These are phyloP conservation scores for Kryphioiulus occultus DNA, from an alignment of 2,888 invertebrate species.

Conservation along the genomic window DNA sequence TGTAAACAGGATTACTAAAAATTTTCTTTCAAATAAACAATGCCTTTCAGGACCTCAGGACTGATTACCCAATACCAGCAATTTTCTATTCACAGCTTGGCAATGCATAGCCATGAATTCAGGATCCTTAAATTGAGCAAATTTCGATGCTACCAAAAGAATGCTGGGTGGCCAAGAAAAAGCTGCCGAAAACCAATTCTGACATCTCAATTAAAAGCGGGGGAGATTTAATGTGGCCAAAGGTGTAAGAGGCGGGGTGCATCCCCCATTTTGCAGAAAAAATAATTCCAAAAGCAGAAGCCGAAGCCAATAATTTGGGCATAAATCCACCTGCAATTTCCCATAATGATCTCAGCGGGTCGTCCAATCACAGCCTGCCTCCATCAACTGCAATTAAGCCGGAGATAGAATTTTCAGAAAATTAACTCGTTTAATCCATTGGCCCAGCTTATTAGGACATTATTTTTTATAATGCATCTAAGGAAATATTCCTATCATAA, in stretches of 20 bases:
- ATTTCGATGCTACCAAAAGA: background rate
- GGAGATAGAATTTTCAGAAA: conserved; percentile 46
- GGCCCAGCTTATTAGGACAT: conserved; percentile 47
- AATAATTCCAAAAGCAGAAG: conserved; percentile 6
- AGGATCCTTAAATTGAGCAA: background rate
- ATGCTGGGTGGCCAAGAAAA: background rate
- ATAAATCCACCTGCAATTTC: conserved; percentile 32
- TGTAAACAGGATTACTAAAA: too few species aligned
- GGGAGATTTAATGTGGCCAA: conserved; percentile 2
- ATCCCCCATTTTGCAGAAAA: background rate
- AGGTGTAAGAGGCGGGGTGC: background rate
- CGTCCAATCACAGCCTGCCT: conserved; percentile 39
- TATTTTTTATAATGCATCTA: conserved; percentile 47
- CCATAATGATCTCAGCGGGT: conserved; percentile 43
- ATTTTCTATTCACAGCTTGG: too few species aligned
- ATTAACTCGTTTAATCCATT: conserved; percentile 46
- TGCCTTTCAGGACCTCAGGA: too few species aligned
- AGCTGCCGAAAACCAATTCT: background rate
- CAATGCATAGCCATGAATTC: too few species aligned
- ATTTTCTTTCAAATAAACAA: too few species aligned
- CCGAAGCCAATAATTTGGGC: conserved; percentile 3
- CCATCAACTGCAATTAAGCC: conserved; percentile 44
- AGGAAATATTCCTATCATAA: conserved; percentile 46
- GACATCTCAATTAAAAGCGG: conserved; percentile 24
- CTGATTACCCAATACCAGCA: too few species aligned